A percentile compares a stretch with the other conserved stretches of the same genome.
These are phyloP conservation scores for Cylloceria caligata DNA, from an alignment of 2,888 invertebrate genomes.

Conservation along the genomic window DNA sequence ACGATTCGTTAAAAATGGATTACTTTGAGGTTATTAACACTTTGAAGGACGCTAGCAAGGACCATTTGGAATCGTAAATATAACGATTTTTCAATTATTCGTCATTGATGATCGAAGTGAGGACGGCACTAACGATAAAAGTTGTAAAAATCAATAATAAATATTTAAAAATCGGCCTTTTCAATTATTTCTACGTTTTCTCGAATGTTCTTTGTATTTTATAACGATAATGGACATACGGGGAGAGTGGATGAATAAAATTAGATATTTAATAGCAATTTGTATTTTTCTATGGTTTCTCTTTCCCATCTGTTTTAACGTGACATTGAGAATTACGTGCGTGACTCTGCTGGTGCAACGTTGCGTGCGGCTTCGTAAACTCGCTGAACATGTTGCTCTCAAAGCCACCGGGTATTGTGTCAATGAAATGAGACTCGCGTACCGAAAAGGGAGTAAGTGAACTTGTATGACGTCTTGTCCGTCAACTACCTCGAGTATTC, in stretches of 20 bases:
- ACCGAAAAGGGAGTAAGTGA: conserved; percentile 64
- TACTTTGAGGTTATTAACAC: conserved; percentile 18
- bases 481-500: conserved; percentile 75
- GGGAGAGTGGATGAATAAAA: too few relatives aligned
- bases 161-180: background rate
- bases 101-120: background rate
- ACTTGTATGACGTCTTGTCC: conserved; percentile 76
- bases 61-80: background rate
- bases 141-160: background rate
- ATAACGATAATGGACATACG: too few relatives aligned
- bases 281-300: background rate
- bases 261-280: background rate
- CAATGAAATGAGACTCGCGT: conserved; percentile 48
- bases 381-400: background rate
- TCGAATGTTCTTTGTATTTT: too few relatives aligned
- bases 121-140: background rate
- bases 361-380: background rate
- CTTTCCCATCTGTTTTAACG: conserved; percentile 3
- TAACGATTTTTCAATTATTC: background rate
- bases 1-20: background rate
- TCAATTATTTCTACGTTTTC: too few relatives aligned
- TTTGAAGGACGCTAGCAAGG: background rate
- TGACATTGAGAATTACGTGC: conserved; percentile 36
- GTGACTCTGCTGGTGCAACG: background rate
- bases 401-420: conserved; percentile 44